These are phyloP conservation scores for Diplosoma virens DNA, from an alignment of 23 tunicate species.

Conservation along the genomic window DNA sequence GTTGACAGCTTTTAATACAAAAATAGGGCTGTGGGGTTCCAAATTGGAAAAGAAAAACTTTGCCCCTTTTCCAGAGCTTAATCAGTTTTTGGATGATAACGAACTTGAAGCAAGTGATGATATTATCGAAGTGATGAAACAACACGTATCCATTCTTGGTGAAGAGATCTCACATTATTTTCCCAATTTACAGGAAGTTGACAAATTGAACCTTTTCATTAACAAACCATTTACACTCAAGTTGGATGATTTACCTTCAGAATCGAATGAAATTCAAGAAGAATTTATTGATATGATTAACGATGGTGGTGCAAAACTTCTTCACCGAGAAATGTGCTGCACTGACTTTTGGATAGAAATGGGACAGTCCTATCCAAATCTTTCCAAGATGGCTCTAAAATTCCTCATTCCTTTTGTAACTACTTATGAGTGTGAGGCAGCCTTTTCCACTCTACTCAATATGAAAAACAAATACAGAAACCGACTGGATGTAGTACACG, in stretches of 20 bases:
- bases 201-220: conserved; percentile 42
- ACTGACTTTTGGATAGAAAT: conserved; percentile 43
- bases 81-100: too few species aligned
- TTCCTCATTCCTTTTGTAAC: conserved; percentile 20
- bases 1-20: too few species aligned
- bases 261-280: conserved; percentile 45
- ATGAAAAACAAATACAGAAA: conserved; percentile 28
- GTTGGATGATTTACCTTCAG: conserved; percentile 55
- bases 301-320: conserved; percentile 41
- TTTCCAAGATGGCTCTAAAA: conserved; percentile 48
- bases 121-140: too few species aligned
- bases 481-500: conserved; percentile 31
- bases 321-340: conserved; percentile 42
- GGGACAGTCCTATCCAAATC: conserved; percentile 40
- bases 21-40: too few species aligned
- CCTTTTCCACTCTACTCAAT: conserved; percentile 46
- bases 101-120: too few species aligned
- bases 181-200: conserved; percentile 32
- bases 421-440: conserved; percentile 47
- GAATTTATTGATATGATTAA: conserved; percentile 34
- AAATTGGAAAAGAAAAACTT: too few species aligned
- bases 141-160: too few species aligned
- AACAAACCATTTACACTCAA: conserved; percentile 49
- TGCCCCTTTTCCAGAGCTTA: too few species aligned
- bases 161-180: too few species aligned